Evolutionary conservation across 2,797 vertebrate genomes (phyloP), one percentile per base, ranked within the genome.

Genomic region (Yasuhikotakia modesta): DNA sequence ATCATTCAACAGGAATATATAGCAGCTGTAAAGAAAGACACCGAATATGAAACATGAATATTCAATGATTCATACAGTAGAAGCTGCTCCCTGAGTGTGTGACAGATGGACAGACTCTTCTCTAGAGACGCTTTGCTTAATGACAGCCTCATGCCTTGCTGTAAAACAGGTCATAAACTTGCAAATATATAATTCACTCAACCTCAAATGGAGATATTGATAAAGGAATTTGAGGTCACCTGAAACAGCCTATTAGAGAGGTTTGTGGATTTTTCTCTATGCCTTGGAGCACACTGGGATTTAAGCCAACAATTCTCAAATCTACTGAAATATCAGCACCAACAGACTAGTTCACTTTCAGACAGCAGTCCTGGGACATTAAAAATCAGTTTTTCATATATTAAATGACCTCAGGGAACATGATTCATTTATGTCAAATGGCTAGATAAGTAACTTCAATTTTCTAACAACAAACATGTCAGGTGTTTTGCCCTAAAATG

Each of bases 381-480:
- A n/a, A 24, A 43, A 75, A 69, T 71, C 70, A n/a, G 24, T 66
- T 30, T 66, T 61, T 70, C 58, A 58, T 21, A 75, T 67, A 22
- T 68, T 24, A 53, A 43, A 65, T 61, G 69, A 69, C 78, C 75
- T 66, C 32, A 68, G 79, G 63, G 22, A 79, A 52, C n/a, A 73
- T 80, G 24, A 55, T 80, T 75, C 21, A 57, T 76, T 64, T 64
- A 78, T 73, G 79, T 75, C 73, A 77, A 70, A 45, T 65, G 65
- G 55, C 22, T 66, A 63, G 66, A 79, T 30, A 63, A 32, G 55
- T 69, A 61, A 74, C 77, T 79, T 67, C 24, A 50, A 43, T 78
- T 76, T 72, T 64, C 46, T 64, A 70, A 78, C 30, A 35, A 39
- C 58, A 78, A 83, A 75, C 84, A 82, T 84, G 87, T 78, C 43